Evolutionary conservation across 2,797 vertebrate genomes (phyloP).

Genomic region (Gadopsis marmoratus): DNA sequence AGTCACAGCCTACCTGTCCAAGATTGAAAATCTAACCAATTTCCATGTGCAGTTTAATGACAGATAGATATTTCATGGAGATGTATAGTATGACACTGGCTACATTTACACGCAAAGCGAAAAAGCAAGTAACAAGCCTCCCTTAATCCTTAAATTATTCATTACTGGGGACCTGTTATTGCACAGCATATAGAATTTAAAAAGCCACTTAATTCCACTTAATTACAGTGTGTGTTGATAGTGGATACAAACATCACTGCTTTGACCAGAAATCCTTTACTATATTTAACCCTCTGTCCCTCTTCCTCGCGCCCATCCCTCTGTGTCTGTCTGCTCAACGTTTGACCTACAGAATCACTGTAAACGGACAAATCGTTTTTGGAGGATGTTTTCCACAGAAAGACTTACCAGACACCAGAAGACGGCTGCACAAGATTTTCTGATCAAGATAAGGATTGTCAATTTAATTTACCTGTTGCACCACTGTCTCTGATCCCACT

Average conservation of each 20-base stretch:
- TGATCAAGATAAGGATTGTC: background rate
- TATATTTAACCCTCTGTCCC: slow-evolving; percentile 67
- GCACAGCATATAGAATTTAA: slow-evolving; percentile 67
- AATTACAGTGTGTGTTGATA: slow-evolving; percentile 65
- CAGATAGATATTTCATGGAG: slow-evolving; percentile 74
- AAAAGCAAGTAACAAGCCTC: slow-evolving; percentile 49
- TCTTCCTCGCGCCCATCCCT: slow-evolving; percentile 19
- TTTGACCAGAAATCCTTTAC: slow-evolving; percentile 66
- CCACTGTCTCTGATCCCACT: background rate
- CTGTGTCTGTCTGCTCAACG: slow-evolving; percentile 18
- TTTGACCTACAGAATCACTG: slow-evolving; percentile 34
- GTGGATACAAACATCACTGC: slow-evolving; percentile 82
- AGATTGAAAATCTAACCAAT: slow-evolving; percentile 75
- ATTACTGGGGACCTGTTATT: slow-evolving; percentile 68
- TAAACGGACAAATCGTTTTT: background rate
- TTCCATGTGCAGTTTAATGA: slow-evolving; percentile 67
- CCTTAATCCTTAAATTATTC: slow-evolving; percentile 73
- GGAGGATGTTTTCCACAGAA: background rate
- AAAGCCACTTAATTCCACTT: slow-evolving; percentile 63
- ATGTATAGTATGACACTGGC: slow-evolving; percentile 75
- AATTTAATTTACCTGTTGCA: slow-evolving; percentile 11
- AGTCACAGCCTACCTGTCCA: slow-evolving; percentile 48
- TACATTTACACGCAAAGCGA: slow-evolving; percentile 80
- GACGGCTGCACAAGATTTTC: background rate
- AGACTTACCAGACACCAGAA: slow-evolving; percentile 5